Base-by-base conservation (phyloP, 2,113 vertebrate genomes). In the Mustelus asterias region DNA sequence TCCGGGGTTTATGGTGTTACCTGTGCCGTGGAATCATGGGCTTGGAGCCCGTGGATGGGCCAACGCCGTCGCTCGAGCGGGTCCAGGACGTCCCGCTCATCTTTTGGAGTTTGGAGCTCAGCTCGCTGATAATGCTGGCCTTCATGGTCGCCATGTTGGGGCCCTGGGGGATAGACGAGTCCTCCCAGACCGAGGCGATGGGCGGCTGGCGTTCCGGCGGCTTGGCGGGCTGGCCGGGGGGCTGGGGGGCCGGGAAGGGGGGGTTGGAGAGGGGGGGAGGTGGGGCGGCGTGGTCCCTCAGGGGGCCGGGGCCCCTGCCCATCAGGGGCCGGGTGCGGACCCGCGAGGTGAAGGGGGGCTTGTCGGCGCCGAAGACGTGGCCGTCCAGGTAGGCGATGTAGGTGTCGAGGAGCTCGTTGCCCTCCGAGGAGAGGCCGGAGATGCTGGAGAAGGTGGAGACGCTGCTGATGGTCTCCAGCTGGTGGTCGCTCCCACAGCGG, bases 311-410 rank as follows among this genome's bases (percentile, higher is more conserved):
- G 9, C 86, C 86, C 44, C 86, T 22, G 0, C 37, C 78, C 80
- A 96, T 96, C 10, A 97, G 67, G 3, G 97, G 97, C 60, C 97
- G 88, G 0, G 97, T 96, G 3, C 97, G 10, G 2, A 41, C 18
- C 13, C 22, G 97, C 97, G 96, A 96, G 98, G 97, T 97, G 98
- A 97, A 96, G 98, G 37, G 96, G 96, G 95, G 98, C 65, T 98
- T 98, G 89, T 98, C 97, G 93, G 98, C 97, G 96, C 98, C 98
- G 26, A 99, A 99, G 16, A 98, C 98, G 96, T 99, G 99, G 96
- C 98, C 98, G 0, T 99, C 98, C 97, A 99, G 96, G 97, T 99
- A 99, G 96, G 98, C 98, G 97, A 99, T 98, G 96, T 99, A 99
- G n/a, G 98, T 99, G 96, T 99, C 98, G 88, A 99, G 97, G 33